These are phyloP conservation scores for Colletes latitarsis DNA, from an alignment of 1,140 invertebrate species.

Conservation along the genomic window DNA sequence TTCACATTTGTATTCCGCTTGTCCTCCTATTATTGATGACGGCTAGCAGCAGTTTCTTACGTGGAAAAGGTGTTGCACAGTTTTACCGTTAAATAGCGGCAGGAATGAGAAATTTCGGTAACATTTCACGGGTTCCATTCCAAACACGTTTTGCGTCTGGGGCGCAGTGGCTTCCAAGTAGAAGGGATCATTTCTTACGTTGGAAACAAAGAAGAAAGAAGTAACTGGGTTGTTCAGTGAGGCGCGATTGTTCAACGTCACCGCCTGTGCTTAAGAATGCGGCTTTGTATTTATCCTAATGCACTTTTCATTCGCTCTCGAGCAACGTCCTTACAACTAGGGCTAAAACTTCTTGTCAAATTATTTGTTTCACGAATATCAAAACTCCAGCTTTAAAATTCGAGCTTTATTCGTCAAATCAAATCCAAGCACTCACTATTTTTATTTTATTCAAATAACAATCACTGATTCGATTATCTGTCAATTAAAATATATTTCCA, in stretches of 20 bases:
- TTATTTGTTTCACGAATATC: too few species aligned
- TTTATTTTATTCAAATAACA: too few species aligned
- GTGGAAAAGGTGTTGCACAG: background rate
- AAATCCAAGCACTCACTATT: too few species aligned
- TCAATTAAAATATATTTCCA: too few species aligned
- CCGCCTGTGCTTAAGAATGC: slow-evolving; percentile 23
- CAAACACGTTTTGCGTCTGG: slow-evolving; percentile 28
- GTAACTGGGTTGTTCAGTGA: slow-evolving; percentile 42
- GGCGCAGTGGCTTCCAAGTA: slow-evolving; percentile 22
- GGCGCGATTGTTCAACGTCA: slow-evolving; percentile 48
- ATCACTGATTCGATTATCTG: too few species aligned
- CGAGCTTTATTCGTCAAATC: background rate
- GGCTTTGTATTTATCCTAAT: slow-evolving; percentile 47
- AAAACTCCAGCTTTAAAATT: too few species aligned
- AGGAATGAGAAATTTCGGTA: slow-evolving; percentile 50
- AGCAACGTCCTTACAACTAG: slow-evolving; percentile 5
- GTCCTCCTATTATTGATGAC: slow-evolving; percentile 41
- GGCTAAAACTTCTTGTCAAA: background rate
- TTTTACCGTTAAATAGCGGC: slow-evolving; percentile 31
- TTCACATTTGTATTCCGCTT: slow-evolving; percentile 38
- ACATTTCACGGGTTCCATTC: slow-evolving; percentile 47
- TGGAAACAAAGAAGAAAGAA: slow-evolving; percentile 38
- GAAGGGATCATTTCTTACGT: slow-evolving; percentile 42
- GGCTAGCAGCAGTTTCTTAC: background rate
- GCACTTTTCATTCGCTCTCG: slow-evolving; percentile 31